These are phyloP conservation scores for Chrosomus eos DNA, from an alignment of 2,797 vertebrate species.

Conservation along the genomic window DNA sequence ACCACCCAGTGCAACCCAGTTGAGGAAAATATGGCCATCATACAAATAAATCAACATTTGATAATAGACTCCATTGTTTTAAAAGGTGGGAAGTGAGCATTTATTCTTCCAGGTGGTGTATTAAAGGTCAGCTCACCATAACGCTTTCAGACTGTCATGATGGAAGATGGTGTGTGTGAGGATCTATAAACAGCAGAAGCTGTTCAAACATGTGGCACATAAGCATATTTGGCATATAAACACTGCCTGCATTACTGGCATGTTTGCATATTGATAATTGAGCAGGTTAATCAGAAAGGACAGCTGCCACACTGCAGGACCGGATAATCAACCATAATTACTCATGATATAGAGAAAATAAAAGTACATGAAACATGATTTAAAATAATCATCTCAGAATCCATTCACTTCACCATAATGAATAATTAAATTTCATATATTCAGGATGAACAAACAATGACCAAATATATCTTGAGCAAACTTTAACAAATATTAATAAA, in stretches of 20 bases:
- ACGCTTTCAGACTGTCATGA: background rate
- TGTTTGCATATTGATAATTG: conserved; percentile 41
- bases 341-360: background rate
- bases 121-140: conserved; percentile 8
- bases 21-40: conserved; percentile 7
- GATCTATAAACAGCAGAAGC: conserved; percentile 25
- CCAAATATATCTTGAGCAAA: background rate
- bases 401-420: background rate
- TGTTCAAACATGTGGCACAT: conserved; percentile 26
- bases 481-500: conserved; percentile 1
- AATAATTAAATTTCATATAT: background rate
- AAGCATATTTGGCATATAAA: conserved; percentile 44
- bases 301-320: conserved; percentile 28
- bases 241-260: conserved; percentile 13
- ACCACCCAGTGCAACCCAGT: conserved; percentile 21
- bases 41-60: background rate
- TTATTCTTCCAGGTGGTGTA: conserved; percentile 10
- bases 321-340: background rate
- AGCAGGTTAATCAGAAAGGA: conserved; percentile 34
- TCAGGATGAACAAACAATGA: background rate
- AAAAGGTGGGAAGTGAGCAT: conserved; percentile 1
- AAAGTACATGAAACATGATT: background rate
- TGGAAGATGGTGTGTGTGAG: background rate
- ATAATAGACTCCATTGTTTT: background rate
- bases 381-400: background rate